These are phyloP conservation scores for Chaunax sp. DNA, from an alignment of 2,797 vertebrate genomes.

Conservation along the genomic window DNA sequence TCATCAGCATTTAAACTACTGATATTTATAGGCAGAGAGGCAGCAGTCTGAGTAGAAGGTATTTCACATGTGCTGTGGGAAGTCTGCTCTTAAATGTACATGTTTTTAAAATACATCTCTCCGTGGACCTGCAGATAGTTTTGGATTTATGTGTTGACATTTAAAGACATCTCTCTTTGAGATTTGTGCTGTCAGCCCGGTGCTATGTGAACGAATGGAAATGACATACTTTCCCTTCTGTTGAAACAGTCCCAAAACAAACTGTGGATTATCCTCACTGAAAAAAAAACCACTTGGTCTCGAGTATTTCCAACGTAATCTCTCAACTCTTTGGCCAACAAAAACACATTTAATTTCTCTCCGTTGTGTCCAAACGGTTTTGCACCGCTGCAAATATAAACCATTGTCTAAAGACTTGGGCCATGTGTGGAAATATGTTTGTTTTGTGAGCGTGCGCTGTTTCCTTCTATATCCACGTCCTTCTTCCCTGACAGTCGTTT, in stretches of 20 bases:
- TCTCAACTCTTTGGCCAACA: too few species aligned
- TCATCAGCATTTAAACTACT: not conserved
- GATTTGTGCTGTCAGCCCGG: not conserved
- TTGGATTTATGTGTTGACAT: not conserved
- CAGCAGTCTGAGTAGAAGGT: not conserved
- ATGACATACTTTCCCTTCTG: not conserved
- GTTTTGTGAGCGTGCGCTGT: not conserved
- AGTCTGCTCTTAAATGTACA: constrained; percentile 6
- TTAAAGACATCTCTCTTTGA: constrained; percentile 8
- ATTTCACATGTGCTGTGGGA: constrained; percentile 3
- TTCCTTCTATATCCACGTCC: not conserved
- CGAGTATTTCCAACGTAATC: not conserved
- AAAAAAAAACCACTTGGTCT: not conserved
- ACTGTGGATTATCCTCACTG: not conserved
- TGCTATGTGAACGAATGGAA: not conserved
- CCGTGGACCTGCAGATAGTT: not conserved
- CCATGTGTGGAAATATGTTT: not conserved
- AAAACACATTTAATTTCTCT: not conserved
- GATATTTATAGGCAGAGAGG: constrained; percentile 4
- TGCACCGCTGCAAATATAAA: not conserved
- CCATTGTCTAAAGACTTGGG: too few species aligned
- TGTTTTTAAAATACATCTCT: not conserved
- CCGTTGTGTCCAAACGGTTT: not conserved
- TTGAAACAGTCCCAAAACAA: not conserved
- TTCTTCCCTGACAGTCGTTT: not conserved